Percentiles rank a stretch among this genome's conserved stretches.
phyloP scores from a whole-genome alignment of 2,888 invertebrate genomes.

The Dusona sp. region DNA sequence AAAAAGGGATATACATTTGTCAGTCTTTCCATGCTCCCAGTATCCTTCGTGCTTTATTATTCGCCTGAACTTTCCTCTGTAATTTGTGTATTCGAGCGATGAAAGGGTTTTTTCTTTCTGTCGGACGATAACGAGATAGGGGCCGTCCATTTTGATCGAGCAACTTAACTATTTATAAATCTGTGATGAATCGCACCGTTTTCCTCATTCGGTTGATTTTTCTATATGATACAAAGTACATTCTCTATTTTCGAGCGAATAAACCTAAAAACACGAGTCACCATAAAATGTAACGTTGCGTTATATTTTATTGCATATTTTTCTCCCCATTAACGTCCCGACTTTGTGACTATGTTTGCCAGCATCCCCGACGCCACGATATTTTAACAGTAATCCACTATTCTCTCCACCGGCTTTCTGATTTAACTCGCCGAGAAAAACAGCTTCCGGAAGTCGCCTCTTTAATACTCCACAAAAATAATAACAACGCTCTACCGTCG shows the following conservation, averaged over 20 bases:
- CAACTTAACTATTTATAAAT: neutral
- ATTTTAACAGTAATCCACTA: neutral
- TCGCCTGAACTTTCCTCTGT: conserved; percentile 43
- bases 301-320: neutral
- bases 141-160: neutral
- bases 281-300: neutral
- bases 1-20: conserved; percentile 35
- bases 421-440: conserved; percentile 12
- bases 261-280: neutral
- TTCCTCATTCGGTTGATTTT: neutral
- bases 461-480: conserved; percentile 26
- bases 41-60: conserved; percentile 54
- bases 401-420: neutral
- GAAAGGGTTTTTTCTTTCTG: conserved; percentile 44
- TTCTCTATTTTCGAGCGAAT: neutral
- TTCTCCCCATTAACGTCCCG: neutral
- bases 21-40: neutral
- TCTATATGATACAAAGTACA: neutral
- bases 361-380: conserved; percentile 11
- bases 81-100: conserved; percentile 38
- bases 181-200: neutral
- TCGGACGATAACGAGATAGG: conserved; percentile 44
- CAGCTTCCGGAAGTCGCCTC: conserved; percentile 47
- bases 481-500: conserved; percentile 24
- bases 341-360: neutral